A percentile compares a stretch with the other conserved stretches of the same genome.
Evolutionary conservation across 2,797 vertebrate species (phyloP).

Genomic region (Siniperca undulata): DNA sequence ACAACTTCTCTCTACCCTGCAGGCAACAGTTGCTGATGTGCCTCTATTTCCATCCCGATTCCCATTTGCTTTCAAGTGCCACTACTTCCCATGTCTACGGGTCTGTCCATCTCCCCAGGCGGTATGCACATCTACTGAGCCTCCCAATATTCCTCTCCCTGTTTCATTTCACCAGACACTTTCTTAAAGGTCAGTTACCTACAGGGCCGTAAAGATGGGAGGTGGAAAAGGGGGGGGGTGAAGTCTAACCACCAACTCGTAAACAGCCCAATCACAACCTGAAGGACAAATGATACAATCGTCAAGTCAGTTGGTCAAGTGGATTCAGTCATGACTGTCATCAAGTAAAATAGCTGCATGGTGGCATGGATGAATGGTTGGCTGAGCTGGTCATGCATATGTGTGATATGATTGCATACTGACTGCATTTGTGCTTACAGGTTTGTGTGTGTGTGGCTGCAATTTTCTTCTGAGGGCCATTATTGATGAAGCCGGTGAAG

Average conservation of each 20-base stretch:
- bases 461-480: conserved; percentile 11
- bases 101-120: conserved; percentile 73
- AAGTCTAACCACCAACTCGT: conserved; percentile 52
- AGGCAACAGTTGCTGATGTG: conserved; percentile 78
- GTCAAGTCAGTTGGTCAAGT: conserved; percentile 48
- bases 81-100: conserved; percentile 73
- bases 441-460: not conserved
- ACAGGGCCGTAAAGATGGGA: conserved; percentile 65
- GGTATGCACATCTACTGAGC: conserved; percentile 69
- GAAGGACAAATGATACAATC: conserved; percentile 57
- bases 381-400: conserved; percentile 15
- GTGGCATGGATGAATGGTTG: conserved; percentile 3
- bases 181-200: conserved; percentile 81
- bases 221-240: conserved; percentile 45
- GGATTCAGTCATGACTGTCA: conserved; percentile 40
- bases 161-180: conserved; percentile 68
- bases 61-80: conserved; percentile 82
- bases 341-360: conserved; percentile 22
- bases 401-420: conserved; percentile 25
- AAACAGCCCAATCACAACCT: conserved; percentile 60
- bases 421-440: conserved; percentile 2
- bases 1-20: conserved; percentile 74
- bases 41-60: conserved; percentile 78
- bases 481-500: not conserved
- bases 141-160: conserved; percentile 55